Evolutionary conservation across 92 coral and sea anemone species (phyloP).

Genomic region (Epizoanthus rinbou): DNA sequence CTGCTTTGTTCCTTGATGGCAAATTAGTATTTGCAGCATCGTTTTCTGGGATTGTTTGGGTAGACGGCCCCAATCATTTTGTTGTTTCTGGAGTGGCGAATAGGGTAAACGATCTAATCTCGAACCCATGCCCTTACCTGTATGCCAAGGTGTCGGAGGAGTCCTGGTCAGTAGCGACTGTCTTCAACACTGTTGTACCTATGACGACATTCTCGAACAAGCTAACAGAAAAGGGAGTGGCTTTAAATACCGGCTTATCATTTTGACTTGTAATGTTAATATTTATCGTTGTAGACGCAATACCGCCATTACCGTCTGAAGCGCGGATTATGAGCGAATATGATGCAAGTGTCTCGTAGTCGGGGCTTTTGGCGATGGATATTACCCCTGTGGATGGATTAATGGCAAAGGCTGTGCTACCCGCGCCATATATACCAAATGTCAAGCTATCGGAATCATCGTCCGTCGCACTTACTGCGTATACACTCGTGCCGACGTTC

Average conservation of each 20-base stretch:
- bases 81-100: too few species aligned
- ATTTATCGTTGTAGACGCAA: conserved; percentile 55
- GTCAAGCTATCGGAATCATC: conserved; percentile 56
- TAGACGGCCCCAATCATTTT: too few species aligned
- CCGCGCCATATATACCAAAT: conserved; percentile 56
- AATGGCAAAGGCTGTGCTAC: conserved; percentile 62
- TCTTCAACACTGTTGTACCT: conserved; percentile 59
- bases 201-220: conserved; percentile 54
- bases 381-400: conserved; percentile 71
- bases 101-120: too few species aligned
- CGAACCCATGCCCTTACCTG: too few species aligned
- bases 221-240: conserved; percentile 54
- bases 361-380: conserved; percentile 57
- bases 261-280: conserved; percentile 53
- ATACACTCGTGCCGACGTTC: conserved; percentile 58
- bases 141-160: conserved; percentile 51
- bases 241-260: conserved; percentile 55
- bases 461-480: conserved; percentile 68
- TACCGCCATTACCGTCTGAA: conserved; percentile 55
- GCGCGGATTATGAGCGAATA: conserved; percentile 60
- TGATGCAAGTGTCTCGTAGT: conserved; percentile 55
- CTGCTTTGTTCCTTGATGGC: too few species aligned
- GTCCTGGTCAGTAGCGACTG: conserved; percentile 69
- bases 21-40: too few species aligned
- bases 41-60: too few species aligned